Percentiles rank a stretch among this genome's conserved stretches.
Conservation (phyloP, 2,113 vertebrate genomes). For the Tapirus terrestris region DNA sequence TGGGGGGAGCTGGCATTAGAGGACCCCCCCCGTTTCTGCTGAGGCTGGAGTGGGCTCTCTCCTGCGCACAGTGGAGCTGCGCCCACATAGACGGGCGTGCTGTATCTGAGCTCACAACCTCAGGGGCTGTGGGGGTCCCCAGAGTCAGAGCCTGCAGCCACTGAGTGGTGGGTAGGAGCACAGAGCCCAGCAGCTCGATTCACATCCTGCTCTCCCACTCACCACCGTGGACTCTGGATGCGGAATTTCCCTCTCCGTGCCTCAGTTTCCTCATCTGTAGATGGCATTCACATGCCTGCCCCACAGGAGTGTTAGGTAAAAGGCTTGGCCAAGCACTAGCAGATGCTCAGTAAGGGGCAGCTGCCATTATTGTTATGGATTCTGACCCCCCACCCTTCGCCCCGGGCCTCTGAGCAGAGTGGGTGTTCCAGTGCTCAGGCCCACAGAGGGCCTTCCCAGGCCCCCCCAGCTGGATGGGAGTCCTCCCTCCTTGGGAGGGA, state of each 20-base stretch:
- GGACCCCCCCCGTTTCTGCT: not conserved
- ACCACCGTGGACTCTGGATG: not conserved
- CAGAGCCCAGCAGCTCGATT: not conserved
- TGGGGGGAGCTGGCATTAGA: not conserved
- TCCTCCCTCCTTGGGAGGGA: conserved; percentile 56
- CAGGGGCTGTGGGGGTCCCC: not conserved
- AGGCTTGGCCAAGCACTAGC: no score
- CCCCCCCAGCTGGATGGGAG: not conserved
- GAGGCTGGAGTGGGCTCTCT: not conserved
- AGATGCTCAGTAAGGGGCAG: not conserved
- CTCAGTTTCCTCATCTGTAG: conserved; percentile 23
- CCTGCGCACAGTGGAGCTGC: not conserved
- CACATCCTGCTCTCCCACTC: not conserved
- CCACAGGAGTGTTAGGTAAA: not conserved
- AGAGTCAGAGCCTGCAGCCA: not conserved
- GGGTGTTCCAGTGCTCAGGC: not conserved
- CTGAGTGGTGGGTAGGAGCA: not conserved
- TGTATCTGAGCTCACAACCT: not conserved
- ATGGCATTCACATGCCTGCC: rapidly evolving
- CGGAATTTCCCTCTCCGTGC: not conserved
- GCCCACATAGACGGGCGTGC: not conserved
- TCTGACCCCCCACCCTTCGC: rapidly evolving
- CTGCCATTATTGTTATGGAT: not conserved
- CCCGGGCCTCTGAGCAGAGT: not conserved
- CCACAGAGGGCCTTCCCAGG: not conserved